phyloP scores from a whole-genome alignment of 2,888 invertebrate genomes.

The Trilocha varians region DNA sequence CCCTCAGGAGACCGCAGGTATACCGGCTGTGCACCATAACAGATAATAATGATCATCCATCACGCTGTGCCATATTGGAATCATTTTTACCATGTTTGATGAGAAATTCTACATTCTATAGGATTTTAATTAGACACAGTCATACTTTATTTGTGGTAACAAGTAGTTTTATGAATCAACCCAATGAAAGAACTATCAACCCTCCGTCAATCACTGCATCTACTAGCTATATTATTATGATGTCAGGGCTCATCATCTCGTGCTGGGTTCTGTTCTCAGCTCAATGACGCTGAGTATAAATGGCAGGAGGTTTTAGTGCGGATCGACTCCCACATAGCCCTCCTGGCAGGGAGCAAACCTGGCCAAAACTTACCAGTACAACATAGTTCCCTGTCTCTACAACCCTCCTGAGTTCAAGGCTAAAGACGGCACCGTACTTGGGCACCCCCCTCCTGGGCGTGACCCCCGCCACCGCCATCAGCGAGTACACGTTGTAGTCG shows the following conservation, averaged over 20 bases:
- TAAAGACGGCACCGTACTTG: slow-evolving; percentile 16
- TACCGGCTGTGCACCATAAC: neutral
- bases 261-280: neutral
- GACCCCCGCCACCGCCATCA: slow-evolving; percentile 16
- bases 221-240: too few species aligned
- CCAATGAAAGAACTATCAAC: neutral
- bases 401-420: slow-evolving; percentile 28
- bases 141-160: neutral
- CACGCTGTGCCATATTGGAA: neutral
- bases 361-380: slow-evolving; percentile 27
- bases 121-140: neutral
- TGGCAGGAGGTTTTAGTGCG: neutral
- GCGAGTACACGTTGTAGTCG: slow-evolving; percentile 23
- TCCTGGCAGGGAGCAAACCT: neutral
- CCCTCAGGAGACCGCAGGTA: slow-evolving; percentile 24
- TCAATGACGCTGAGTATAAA: neutral
- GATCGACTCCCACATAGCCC: too few species aligned
- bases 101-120: neutral
- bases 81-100: neutral
- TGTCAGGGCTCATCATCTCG: too few species aligned
- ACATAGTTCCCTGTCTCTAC: slow-evolving; percentile 21
- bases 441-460: slow-evolving; percentile 20
- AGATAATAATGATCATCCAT: too few species aligned
- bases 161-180: neutral
- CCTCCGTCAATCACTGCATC: neutral